Evolutionary conservation across 2,888 invertebrate species (phyloP).

Genomic region (Barypeithes pellucidus): DNA sequence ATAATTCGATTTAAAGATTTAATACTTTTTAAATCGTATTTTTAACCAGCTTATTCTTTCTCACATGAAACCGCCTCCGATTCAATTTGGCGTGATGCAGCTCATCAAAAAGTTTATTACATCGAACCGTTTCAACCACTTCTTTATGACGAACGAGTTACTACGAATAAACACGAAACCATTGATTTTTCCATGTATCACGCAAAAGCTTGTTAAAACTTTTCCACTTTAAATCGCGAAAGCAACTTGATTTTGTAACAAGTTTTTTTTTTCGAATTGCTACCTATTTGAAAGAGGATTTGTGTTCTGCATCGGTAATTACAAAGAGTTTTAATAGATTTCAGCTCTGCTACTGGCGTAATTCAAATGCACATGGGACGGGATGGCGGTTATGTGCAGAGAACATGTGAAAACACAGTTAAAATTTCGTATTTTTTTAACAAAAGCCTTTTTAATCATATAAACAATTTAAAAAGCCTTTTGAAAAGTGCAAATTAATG

Average conservation of each 20-base stretch:
- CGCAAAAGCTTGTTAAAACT: constrained; percentile 37
- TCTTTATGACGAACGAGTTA: constrained; percentile 4
- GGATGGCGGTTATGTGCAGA: not conserved
- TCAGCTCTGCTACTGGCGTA: not conserved
- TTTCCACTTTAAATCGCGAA: constrained; percentile 38
- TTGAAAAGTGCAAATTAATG: too few relatives aligned
- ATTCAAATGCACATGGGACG: constrained; percentile 7
- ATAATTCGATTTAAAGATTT: too few relatives aligned
- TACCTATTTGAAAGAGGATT: constrained; percentile 34
- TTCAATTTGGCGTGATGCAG: constrained; percentile 2
- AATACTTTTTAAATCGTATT: too few relatives aligned
- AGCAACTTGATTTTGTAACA: constrained; percentile 39
- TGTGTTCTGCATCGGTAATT: constrained; percentile 40
- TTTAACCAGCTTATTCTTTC: not conserved
- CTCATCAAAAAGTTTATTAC: constrained; percentile 6
- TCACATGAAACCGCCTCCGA: not conserved
- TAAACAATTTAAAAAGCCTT: not conserved
- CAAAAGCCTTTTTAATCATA: not conserved
- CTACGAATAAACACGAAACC: constrained; percentile 12
- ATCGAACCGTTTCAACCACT: constrained; percentile 15
- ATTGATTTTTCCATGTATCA: constrained; percentile 24
- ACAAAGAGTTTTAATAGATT: constrained; percentile 31
- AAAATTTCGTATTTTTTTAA: not conserved
- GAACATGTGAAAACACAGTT: constrained; percentile 8
- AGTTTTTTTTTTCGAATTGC: constrained; percentile 36